Evolutionary conservation across 1,140 invertebrate genomes (phyloP).

Genomic region (Dendrolimus kikuchii): DNA sequence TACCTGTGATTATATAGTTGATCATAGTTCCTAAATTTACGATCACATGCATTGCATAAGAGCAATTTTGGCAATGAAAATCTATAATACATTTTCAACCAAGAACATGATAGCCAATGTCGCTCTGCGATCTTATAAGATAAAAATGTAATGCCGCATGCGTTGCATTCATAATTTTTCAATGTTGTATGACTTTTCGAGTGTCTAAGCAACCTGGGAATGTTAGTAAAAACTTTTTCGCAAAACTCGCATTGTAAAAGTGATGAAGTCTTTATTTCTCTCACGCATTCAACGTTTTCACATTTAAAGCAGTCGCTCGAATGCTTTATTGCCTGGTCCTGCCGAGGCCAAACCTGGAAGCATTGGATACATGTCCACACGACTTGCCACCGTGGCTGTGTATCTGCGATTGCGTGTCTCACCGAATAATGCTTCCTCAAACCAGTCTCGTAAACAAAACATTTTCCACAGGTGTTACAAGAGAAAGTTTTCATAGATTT

Average conservation of each 20-base stretch:
- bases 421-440: conserved; percentile 45
- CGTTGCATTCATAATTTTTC: conserved; percentile 59
- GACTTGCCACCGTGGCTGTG: conserved; percentile 52
- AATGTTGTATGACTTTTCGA: conserved; percentile 41
- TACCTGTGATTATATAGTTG: conserved; percentile 65
- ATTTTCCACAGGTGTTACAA: conserved; percentile 55
- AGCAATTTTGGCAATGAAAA: conserved; percentile 58
- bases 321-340: conserved; percentile 46
- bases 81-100: conserved; percentile 47
- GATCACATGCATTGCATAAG: conserved; percentile 60
- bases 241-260: conserved; percentile 63
- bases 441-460: conserved; percentile 60
- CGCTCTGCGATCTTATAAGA: conserved; percentile 53
- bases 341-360: conserved; percentile 60
- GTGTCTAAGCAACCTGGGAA: conserved; percentile 55
- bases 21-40: conserved; percentile 63
- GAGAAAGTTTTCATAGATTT: conserved; percentile 43
- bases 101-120: conserved; percentile 56
- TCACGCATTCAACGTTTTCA: conserved; percentile 31
- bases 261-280: conserved; percentile 52
- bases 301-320: conserved; percentile 36
- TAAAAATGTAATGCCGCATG: conserved; percentile 45
- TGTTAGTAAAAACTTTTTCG: conserved; percentile 61
- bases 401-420: conserved; percentile 37
- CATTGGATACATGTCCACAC: conserved; percentile 64